These are phyloP conservation scores for Patiria pectinifera DNA, from an alignment of 53 echinoderm and acorn worm species.

Conservation along the genomic window DNA sequence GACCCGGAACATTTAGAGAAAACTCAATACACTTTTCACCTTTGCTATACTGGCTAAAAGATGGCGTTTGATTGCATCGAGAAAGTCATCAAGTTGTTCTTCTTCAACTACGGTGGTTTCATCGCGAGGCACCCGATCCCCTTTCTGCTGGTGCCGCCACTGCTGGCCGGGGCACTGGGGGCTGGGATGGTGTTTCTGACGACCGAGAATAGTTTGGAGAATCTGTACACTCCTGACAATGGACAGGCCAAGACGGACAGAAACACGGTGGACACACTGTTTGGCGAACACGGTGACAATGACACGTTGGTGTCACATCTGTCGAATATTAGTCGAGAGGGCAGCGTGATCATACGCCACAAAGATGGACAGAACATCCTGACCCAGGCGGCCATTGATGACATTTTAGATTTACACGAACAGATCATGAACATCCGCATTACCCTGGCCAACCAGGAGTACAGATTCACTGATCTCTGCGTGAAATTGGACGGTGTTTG, in stretches of 20 bases:
- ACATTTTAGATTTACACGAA: slow-evolving; percentile 44
- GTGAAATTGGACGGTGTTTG: slow-evolving; percentile 42
- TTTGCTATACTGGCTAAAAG: background rate
- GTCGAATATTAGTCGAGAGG: slow-evolving; percentile 20
- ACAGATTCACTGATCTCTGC: slow-evolving; percentile 47
- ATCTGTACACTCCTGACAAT: slow-evolving; percentile 63
- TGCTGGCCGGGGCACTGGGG: slow-evolving; percentile 46
- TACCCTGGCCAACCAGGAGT: background rate
- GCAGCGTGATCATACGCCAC: slow-evolving; percentile 33
- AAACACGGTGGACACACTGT: slow-evolving; percentile 35
- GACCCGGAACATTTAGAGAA: too few species aligned
- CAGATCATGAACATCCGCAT: slow-evolving; percentile 31
- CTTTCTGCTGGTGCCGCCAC: slow-evolving; percentile 49
- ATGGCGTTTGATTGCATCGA: slow-evolving; percentile 60
- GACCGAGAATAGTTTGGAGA: slow-evolving; percentile 34
- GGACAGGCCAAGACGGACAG: slow-evolving; percentile 62
- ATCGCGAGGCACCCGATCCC: slow-evolving; percentile 62
- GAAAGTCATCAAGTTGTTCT: slow-evolving; percentile 17
- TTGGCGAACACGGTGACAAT: slow-evolving; percentile 16
- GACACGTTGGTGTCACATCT: slow-evolving; percentile 4
- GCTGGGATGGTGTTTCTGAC: slow-evolving; percentile 59
- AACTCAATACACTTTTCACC: too few species aligned
- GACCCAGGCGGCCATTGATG: slow-evolving; percentile 2
- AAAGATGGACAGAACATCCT: slow-evolving; percentile 57
- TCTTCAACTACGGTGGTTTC: slow-evolving; percentile 54